Evolutionary conservation across 1,140 invertebrate species (phyloP).

Genomic region (Vanessa atalanta): DNA sequence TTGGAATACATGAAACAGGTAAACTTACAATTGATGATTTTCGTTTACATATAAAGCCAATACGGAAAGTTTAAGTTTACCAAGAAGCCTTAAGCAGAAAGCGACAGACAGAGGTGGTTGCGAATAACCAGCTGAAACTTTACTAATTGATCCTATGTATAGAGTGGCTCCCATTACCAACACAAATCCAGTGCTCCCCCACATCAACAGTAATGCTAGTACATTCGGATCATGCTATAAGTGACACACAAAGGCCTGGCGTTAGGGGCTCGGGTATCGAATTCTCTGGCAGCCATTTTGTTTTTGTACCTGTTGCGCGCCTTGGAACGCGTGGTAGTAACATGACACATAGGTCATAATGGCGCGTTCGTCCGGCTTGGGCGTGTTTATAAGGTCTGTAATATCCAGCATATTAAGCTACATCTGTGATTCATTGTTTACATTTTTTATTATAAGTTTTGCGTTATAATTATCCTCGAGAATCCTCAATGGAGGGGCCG

Average conservation of each 20-base stretch:
- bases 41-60: constrained; percentile 24
- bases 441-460: constrained; percentile 18
- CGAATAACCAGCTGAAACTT: constrained; percentile 13
- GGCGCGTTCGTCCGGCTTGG: constrained; percentile 98
- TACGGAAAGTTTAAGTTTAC: constrained; percentile 19
- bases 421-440: constrained; percentile 41
- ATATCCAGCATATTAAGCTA: constrained; percentile 60
- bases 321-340: constrained; percentile 99
- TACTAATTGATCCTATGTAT: constrained; percentile 6
- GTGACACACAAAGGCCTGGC: constrained; percentile 72
- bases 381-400: constrained; percentile 98
- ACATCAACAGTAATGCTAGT: constrained; percentile 21
- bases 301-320: constrained; percentile 93
- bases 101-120: constrained; percentile 30
- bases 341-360: constrained; percentile 99
- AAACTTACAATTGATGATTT: constrained; percentile 11
- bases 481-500: background rate
- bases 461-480: background rate
- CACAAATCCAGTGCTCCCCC: constrained; percentile 28
- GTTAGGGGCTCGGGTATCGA: constrained; percentile 63
- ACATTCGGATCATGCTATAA: constrained; percentile 72
- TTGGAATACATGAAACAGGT: constrained; percentile 9
- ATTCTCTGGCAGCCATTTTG: constrained; percentile 53
- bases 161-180: constrained; percentile 31
- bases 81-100: constrained; percentile 33